These are phyloP conservation scores for Lasioglossum figueresi DNA, from an alignment of 2,888 invertebrate species.

Conservation along the genomic window DNA sequence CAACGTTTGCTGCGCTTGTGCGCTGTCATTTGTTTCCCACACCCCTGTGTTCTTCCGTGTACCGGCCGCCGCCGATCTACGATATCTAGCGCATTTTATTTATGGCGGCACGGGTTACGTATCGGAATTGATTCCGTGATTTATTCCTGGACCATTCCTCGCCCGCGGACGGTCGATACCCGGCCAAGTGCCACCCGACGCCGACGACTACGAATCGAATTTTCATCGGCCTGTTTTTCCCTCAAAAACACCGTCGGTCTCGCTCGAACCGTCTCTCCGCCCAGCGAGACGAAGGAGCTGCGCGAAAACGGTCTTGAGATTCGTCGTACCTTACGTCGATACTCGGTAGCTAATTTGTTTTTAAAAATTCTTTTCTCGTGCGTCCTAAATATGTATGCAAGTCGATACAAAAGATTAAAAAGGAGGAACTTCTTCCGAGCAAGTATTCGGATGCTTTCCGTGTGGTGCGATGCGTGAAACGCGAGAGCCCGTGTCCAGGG, in stretches of 20 bases:
- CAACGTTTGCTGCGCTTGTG: slow-evolving; percentile 61
- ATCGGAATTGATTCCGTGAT: slow-evolving; percentile 75
- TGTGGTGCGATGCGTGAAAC: not conserved
- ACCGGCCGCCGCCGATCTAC: slow-evolving; percentile 59
- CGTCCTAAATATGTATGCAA: not conserved
- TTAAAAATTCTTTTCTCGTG: not conserved
- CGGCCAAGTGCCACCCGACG: slow-evolving; percentile 9
- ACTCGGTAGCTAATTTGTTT: not conserved
- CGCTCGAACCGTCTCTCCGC: not conserved
- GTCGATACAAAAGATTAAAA: not conserved
- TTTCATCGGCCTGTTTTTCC: slow-evolving; percentile 34
- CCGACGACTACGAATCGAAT: slow-evolving; percentile 36
- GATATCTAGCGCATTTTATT: slow-evolving; percentile 74
- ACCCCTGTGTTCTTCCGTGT: slow-evolving; percentile 17
- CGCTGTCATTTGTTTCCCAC: slow-evolving; percentile 74
- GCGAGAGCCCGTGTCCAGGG: not conserved
- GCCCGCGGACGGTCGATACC: slow-evolving; percentile 34
- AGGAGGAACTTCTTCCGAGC: not conserved
- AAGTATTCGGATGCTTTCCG: not conserved
- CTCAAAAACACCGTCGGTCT: not conserved
- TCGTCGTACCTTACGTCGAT: not conserved
- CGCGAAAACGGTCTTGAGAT: not conserved
- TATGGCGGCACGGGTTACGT: slow-evolving; percentile 69
- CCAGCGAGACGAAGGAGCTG: not conserved
- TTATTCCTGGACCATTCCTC: slow-evolving; percentile 67